These are phyloP conservation scores for Steromphala cineraria DNA, from an alignment of 2,888 invertebrate species.

Conservation along the genomic window DNA sequence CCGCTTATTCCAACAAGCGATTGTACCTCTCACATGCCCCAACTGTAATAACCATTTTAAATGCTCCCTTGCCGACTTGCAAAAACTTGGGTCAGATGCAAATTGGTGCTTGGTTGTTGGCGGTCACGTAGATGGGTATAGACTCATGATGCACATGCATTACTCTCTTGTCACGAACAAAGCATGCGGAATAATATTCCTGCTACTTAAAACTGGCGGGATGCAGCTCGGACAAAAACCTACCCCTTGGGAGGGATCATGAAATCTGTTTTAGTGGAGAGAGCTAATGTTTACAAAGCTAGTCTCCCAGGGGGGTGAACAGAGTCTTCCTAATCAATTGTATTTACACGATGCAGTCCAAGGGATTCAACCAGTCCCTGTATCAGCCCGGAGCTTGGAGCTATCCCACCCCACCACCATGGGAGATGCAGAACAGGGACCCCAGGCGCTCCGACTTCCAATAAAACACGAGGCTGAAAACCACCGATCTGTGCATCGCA, in stretches of 20 bases:
- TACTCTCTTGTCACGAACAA: background rate
- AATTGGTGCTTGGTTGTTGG: background rate
- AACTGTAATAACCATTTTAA: background rate
- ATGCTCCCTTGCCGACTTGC: background rate
- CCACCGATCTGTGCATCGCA: background rate
- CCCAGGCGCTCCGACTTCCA: background rate
- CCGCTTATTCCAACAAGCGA: background rate
- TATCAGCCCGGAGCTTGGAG: background rate
- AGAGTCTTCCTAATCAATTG: slow-evolving; percentile 25
- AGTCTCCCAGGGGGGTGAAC: slow-evolving; percentile 21
- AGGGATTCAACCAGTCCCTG: background rate
- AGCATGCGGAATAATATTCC: slow-evolving; percentile 13
- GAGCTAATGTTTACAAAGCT: slow-evolving; percentile 29
- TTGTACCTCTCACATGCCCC: background rate
- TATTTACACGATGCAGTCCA: slow-evolving; percentile 24
- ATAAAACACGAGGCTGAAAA: background rate
- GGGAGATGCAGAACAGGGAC: background rate
- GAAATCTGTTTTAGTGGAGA: slow-evolving; percentile 27
- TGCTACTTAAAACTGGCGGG: slow-evolving; percentile 13
- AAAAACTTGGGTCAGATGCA: background rate
- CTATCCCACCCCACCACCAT: background rate
- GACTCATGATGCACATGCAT: background rate
- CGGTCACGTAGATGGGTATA: slow-evolving; percentile 2
- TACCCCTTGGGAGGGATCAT: slow-evolving; percentile 21
- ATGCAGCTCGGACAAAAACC: slow-evolving; percentile 1